phyloP scores from a whole-genome alignment of 2,888 invertebrate genomes.

The Ochropleura leucogaster region DNA sequence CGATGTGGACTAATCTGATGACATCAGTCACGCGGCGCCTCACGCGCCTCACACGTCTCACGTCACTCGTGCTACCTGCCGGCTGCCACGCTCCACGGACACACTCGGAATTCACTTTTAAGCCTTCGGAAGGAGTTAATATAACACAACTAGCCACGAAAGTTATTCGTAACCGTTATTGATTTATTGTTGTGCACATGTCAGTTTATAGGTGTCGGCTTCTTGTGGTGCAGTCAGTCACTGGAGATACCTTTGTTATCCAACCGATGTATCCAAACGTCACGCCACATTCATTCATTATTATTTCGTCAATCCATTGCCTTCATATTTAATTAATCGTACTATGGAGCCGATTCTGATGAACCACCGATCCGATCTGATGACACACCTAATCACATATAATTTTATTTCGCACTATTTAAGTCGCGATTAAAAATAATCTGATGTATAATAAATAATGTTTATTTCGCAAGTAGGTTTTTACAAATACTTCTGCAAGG shows the following conservation, averaged over 20 bases:
- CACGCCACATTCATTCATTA: not conserved
- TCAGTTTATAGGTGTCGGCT: not conserved
- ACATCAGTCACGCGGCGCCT: slow-evolving; percentile 19
- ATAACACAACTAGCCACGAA: no score
- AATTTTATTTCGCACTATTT: no score
- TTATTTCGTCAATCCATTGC: not conserved
- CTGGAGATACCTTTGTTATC: not conserved
- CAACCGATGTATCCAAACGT: not conserved
- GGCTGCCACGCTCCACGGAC: not conserved
- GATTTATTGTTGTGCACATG: not conserved
- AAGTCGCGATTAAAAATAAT: no score
- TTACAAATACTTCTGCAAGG: no score
- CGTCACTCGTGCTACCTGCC: slow-evolving; percentile 4
- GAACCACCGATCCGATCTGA: no score
- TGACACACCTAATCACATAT: no score
- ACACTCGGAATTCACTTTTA: slow-evolving; percentile 5
- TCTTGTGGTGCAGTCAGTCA: not conserved
- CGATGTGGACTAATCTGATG: slow-evolving; percentile 18
- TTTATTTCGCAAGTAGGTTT: no score
- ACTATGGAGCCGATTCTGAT: no score
- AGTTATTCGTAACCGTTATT: not conserved
- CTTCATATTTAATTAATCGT: not conserved
- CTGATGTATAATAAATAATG: no score
- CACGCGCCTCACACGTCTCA: not conserved
- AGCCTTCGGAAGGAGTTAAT: not conserved